Conservation (phyloP, 1,140 invertebrate genomes). For the Trialeurodes vaporariorum region DNA sequence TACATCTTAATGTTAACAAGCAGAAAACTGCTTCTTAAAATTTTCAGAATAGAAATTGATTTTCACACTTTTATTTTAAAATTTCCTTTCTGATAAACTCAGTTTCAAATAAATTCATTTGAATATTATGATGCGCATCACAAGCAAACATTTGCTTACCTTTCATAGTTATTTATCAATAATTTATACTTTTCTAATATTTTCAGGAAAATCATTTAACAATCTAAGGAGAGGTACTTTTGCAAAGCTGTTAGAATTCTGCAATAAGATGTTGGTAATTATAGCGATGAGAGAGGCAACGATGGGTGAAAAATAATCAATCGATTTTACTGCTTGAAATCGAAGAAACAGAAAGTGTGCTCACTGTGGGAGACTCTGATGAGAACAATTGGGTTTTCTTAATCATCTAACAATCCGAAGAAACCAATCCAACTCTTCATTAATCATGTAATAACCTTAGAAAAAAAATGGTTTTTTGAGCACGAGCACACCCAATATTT, state of each 20-base stretch:
- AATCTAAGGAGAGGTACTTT: conserved; percentile 41
- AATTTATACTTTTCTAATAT: conserved; percentile 18
- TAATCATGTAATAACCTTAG: no score
- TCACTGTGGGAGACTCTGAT: no score
- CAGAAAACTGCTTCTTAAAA: background rate
- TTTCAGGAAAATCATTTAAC: conserved; percentile 35
- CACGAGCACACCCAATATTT: no score
- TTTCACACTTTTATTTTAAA: background rate
- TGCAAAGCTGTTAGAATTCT: conserved; percentile 37
- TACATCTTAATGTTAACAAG: background rate
- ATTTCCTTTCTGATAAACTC: background rate
- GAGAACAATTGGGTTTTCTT: no score
- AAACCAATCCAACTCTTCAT: no score
- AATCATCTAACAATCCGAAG: no score
- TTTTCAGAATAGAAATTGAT: background rate
- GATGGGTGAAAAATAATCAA: background rate
- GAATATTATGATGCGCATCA: background rate
- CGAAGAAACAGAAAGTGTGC: no score
- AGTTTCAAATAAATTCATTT: background rate
- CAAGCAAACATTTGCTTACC: conserved; percentile 23
- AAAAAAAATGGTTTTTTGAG: no score
- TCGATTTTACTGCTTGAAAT: no score
- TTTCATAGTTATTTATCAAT: conserved; percentile 40
- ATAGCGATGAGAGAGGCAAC: conserved; percentile 21
- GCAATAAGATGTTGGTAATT: background rate